These are phyloP conservation scores for Malacoraja senta DNA, from an alignment of 2,797 vertebrate genomes.

Conservation along the genomic window DNA sequence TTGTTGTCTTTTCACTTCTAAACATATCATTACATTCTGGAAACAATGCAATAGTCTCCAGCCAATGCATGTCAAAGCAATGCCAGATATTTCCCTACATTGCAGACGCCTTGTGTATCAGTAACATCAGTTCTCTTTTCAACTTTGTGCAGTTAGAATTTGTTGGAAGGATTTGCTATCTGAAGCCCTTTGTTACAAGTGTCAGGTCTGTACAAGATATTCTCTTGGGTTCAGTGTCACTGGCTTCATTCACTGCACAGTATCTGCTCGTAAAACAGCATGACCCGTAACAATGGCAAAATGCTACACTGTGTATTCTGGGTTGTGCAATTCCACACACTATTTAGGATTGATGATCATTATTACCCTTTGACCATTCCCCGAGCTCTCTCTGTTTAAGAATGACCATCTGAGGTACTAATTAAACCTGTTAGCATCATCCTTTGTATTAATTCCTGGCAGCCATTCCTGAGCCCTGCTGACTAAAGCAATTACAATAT, in stretches of 20 bases:
- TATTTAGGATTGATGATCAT: background rate
- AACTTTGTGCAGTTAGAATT: background rate
- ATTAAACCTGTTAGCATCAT: background rate
- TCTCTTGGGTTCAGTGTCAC: background rate
- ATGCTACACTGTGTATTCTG: background rate
- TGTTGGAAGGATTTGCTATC: background rate
- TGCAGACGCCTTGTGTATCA: background rate
- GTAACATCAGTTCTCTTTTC: background rate
- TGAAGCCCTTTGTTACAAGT: background rate
- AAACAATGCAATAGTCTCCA: background rate
- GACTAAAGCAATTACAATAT: background rate
- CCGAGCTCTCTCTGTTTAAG: background rate
- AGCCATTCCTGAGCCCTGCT: background rate
- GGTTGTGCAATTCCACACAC: background rate
- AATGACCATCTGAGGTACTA: background rate
- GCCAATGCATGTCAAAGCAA: background rate
- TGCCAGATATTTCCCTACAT: background rate
- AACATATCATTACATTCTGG: background rate
- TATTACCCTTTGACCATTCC: background rate
- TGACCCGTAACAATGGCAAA: background rate
- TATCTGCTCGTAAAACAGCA: background rate
- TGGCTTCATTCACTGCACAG: background rate
- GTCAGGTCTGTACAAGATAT: background rate
- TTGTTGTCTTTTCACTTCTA: background rate
- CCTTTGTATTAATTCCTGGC: background rate